Conservation (phyloP, 1,140 invertebrate genomes). For the Camponotus vicinus region DNA sequence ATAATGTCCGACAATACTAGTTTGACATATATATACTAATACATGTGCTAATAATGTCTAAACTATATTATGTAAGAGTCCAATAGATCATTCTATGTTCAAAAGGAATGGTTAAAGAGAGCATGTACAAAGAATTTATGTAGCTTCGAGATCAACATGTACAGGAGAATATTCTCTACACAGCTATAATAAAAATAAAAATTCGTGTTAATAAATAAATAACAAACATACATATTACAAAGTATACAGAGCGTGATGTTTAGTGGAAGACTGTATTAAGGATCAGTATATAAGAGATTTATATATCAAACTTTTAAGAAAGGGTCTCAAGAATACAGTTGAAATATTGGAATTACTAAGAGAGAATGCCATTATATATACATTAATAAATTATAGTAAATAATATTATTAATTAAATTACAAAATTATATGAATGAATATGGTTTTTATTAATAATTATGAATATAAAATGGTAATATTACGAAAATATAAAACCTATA, state of each 20-base stretch:
- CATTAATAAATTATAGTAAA: constrained; percentile 18
- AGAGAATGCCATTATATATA: constrained; percentile 11
- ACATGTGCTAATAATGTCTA: constrained; percentile 46
- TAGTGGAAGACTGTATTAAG: constrained; percentile 76
- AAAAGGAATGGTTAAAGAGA: constrained; percentile 66
- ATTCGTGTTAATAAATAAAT: constrained; percentile 74
- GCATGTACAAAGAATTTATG: constrained; percentile 67
- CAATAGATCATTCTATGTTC: constrained; percentile 24
- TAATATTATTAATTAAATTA: constrained; percentile 38
- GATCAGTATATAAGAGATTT: constrained; percentile 71
- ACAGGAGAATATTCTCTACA: constrained; percentile 71
- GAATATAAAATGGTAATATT: constrained; percentile 36
- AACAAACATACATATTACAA: constrained; percentile 68
- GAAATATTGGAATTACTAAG: constrained; percentile 57
- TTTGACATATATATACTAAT: constrained; percentile 63
- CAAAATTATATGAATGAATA: constrained; percentile 3
- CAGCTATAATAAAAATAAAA: constrained; percentile 72
- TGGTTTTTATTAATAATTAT: constrained; percentile 12
- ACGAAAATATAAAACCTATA: constrained; percentile 47
- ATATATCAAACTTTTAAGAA: constrained; percentile 55
- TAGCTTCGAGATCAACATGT: constrained; percentile 69
- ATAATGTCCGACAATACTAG: constrained; percentile 59
- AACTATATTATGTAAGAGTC: constrained; percentile 27
- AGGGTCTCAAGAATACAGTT: constrained; percentile 71
- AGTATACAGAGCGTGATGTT: constrained; percentile 76